phyloP scores from a whole-genome alignment of 1,140 invertebrate species.

The Chironomus striatipennis region DNA sequence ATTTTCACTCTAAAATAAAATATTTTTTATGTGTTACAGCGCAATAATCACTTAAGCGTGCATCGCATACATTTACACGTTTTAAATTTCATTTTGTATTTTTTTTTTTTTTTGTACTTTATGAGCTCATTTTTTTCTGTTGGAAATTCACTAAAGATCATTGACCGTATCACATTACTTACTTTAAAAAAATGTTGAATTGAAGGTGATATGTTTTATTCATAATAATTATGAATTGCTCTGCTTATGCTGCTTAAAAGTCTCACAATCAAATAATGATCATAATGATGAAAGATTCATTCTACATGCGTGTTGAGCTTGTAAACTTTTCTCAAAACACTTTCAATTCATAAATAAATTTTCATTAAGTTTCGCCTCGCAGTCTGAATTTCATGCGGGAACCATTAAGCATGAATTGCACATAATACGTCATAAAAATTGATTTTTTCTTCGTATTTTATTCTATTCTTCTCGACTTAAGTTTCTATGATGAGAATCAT shows the following conservation, averaged over 20 bases:
- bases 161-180: conserved; percentile 15
- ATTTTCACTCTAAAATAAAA: not conserved
- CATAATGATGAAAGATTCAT: not conserved
- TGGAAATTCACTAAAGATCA: not conserved
- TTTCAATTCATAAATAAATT: too few relatives aligned
- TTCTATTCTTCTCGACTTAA: too few relatives aligned
- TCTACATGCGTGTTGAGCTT: not conserved
- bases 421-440: not conserved
- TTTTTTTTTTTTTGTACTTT: not conserved
- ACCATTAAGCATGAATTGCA: not conserved
- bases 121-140: not conserved
- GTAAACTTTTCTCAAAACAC: too few relatives aligned
- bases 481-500: not conserved
- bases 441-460: not conserved
- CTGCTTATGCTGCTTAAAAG: not conserved
- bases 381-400: not conserved
- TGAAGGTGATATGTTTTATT: conserved; percentile 18
- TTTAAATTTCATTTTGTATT: not conserved
- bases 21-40: not conserved
- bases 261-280: not conserved
- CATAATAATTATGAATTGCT: not conserved
- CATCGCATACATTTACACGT: not conserved
- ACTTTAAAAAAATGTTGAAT: too few relatives aligned
- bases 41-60: conserved; percentile 7
- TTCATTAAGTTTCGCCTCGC: not conserved